Evolutionary conservation across 64 coral and sea anemone genomes (phyloP).

Genomic region (Montipora efflorescens): DNA sequence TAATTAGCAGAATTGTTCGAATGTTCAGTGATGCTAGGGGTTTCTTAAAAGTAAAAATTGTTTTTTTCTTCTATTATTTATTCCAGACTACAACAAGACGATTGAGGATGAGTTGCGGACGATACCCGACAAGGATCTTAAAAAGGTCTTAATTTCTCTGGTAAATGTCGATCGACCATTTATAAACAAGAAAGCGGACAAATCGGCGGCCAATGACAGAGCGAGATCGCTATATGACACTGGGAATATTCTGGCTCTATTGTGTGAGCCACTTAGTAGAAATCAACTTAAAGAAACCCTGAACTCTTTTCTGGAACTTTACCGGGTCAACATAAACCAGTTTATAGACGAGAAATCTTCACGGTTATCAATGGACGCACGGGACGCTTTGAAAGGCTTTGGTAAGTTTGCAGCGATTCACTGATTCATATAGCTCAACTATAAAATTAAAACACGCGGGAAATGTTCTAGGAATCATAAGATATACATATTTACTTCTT

Average conservation of each 20-base stretch:
- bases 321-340: slow-evolving; percentile 23
- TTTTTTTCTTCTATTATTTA: background rate
- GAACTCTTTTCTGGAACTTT: slow-evolving; percentile 29
- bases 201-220: slow-evolving; percentile 47
- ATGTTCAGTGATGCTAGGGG: background rate
- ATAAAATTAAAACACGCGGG: too few relatives aligned
- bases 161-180: slow-evolving; percentile 10
- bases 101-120: slow-evolving; percentile 51
- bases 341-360: slow-evolving; percentile 64
- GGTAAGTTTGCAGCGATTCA: slow-evolving; percentile 21
- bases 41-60: background rate
- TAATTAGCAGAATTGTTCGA: too few relatives aligned
- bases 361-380: background rate
- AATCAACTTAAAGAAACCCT: slow-evolving; percentile 71
- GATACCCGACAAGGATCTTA: slow-evolving; percentile 39
- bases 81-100: slow-evolving; percentile 36
- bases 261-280: slow-evolving; percentile 56
- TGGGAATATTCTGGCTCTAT: slow-evolving; percentile 38
- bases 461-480: too few relatives aligned
- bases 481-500: too few relatives aligned
- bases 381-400: slow-evolving; percentile 51
- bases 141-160: slow-evolving; percentile 34
- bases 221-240: slow-evolving; percentile 25
- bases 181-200: slow-evolving; percentile 49
- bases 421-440: too few relatives aligned